Evolutionary conservation across 1,140 invertebrate species (phyloP), one percentile per base, ranked within the genome.

Genomic region (Hylaeus volcanicus): DNA sequence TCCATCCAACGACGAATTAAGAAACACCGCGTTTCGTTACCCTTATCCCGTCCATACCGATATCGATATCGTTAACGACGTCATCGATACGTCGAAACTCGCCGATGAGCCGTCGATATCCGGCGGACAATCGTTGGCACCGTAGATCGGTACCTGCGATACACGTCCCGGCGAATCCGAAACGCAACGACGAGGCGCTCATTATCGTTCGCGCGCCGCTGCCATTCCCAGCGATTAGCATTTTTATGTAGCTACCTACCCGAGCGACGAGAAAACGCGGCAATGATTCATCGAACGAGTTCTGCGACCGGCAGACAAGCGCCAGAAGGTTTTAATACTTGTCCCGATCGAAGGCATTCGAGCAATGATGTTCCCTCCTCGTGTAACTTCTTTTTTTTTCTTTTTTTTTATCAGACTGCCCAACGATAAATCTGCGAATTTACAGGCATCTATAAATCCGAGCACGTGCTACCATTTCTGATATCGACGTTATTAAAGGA

Each of bases 241-340:
- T 83, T 80, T 80, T 80, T 72, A 83, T 80, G 69, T 79, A 71
- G 58, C 81, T 83, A 80, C 77, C 76, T 79, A 79, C 39, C 71
- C 37, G 60, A 11, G 71, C 66, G 77, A 70, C 72, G 77, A 71
- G 77, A 71, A 83, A 80, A 83, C 76, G 81, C 81, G 71, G 77
- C 81, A 71, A 56, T 83, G 71, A 83, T 83, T 83, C 81, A 83
- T 83, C 77, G 77, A 74, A 83, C 71, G 81, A 74, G 77, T 83
- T 83, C 77, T 37, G 45, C 60, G 71, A 66, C 58, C 53, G 65
- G 70, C 81, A 82, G 75, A 74, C 81, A 73, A 82, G 76, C 76
- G 76, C 76, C 81, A 73, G 74, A 64, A 82, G 63, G 70, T 82
- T 80, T 80, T 75, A 61, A 75, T 69, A 64, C 72, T 61, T 65